phyloP scores from a whole-genome alignment of 2,113 vertebrate species.

The Neopipo cinnamomea region DNA sequence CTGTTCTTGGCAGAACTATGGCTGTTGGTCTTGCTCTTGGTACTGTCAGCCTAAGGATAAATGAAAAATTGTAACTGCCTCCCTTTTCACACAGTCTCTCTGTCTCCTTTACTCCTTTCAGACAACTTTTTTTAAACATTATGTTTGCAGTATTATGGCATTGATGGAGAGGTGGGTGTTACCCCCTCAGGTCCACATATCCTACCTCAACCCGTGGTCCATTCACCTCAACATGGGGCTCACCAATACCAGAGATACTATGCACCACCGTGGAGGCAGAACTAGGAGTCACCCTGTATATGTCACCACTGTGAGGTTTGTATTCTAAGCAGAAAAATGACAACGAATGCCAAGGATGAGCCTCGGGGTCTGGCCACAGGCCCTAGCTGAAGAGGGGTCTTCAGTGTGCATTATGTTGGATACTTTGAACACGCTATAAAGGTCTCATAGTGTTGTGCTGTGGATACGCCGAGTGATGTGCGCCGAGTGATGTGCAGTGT shows the following conservation, averaged over 20 bases:
- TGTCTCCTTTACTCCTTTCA: background rate
- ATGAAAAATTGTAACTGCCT: background rate
- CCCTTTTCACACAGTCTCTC: background rate
- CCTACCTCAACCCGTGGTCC: background rate
- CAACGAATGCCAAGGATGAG: background rate
- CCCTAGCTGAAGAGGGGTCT: background rate
- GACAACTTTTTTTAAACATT: background rate
- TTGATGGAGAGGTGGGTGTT: background rate
- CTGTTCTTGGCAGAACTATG: background rate
- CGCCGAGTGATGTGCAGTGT: background rate
- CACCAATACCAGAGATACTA: background rate
- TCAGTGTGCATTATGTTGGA: background rate
- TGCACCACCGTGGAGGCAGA: background rate
- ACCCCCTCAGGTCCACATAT: background rate
- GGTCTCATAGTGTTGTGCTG: fast-evolving
- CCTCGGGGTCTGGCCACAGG: background rate
- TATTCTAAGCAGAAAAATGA: background rate
- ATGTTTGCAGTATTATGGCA: background rate
- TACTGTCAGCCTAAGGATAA: background rate
- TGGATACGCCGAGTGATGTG: background rate
- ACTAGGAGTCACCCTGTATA: background rate
- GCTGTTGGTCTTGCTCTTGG: background rate
- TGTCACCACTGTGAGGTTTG: background rate
- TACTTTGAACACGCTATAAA: background rate
- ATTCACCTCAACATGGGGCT: background rate